Evolutionary conservation across 1,140 invertebrate genomes (phyloP).

Genomic region (Planococcus citri): DNA sequence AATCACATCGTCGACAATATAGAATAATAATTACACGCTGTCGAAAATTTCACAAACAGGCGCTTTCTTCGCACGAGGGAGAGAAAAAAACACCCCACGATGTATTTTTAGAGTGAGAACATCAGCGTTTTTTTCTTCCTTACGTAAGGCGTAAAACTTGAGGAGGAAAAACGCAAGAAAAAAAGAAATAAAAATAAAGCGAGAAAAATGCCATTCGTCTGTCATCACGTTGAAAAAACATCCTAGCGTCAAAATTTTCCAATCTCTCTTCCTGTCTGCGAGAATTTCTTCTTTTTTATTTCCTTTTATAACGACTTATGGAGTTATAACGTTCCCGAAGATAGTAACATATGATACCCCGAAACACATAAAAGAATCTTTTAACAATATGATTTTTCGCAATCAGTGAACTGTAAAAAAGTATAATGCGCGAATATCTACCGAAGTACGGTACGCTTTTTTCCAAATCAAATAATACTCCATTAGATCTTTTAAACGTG

Average conservation of each 20-base stretch:
- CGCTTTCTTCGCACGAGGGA: no score
- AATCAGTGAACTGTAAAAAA: constrained; percentile 13
- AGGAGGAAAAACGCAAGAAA: background rate
- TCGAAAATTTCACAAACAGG: background rate
- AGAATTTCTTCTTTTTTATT: constrained; percentile 8
- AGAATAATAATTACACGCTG: background rate
- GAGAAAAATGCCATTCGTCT: background rate
- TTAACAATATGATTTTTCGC: constrained; percentile 18
- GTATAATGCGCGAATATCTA: background rate
- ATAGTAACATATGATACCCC: constrained; percentile 15
- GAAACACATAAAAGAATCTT: constrained; percentile 19
- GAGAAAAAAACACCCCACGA: background rate
- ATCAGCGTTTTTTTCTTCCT: no score
- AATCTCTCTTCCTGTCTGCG: constrained; percentile 13
- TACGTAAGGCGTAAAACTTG: background rate
- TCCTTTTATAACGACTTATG: constrained; percentile 9
- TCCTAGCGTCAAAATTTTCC: constrained; percentile 13
- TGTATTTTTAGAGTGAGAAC: background rate
- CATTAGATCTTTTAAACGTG: background rate
- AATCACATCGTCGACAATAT: background rate
- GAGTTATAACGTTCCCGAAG: constrained; percentile 11
- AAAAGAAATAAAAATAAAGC: background rate
- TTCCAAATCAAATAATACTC: background rate
- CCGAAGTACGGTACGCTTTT: background rate
- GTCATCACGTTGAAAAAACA: background rate